Evolutionary conservation across 2,888 invertebrate species (phyloP).

Genomic region (Masnerella sp.): DNA sequence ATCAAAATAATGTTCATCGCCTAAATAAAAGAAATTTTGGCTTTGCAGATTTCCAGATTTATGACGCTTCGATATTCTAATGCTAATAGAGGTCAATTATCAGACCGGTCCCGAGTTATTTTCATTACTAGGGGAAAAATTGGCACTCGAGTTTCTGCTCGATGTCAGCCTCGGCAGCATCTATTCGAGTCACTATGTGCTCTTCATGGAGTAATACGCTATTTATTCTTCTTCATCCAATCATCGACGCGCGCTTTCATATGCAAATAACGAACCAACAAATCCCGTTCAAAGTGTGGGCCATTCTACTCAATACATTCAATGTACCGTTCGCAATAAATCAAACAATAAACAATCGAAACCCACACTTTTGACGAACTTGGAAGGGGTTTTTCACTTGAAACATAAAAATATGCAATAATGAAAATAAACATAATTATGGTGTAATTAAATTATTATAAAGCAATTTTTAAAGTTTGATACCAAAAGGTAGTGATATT

Average conservation of each 20-base stretch:
- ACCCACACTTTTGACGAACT: neutral
- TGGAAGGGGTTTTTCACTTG: neutral
- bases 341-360: slow-evolving; percentile 4
- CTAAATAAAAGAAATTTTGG: slow-evolving; percentile 63
- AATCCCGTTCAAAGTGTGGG: slow-evolving; percentile 16
- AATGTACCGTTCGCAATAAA: neutral
- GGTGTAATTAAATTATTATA: no score
- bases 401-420: no score
- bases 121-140: slow-evolving; percentile 67
- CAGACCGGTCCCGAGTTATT: slow-evolving; percentile 67
- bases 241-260: slow-evolving; percentile 33
- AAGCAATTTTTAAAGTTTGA: no score
- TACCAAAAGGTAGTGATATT: no score
- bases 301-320: neutral
- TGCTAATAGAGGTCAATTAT: slow-evolving; percentile 73
- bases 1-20: no score
- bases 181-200: slow-evolving; percentile 83
- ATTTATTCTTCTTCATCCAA: slow-evolving; percentile 43
- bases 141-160: slow-evolving; percentile 71
- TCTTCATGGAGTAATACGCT: slow-evolving; percentile 60
- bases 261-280: slow-evolving; percentile 18
- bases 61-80: slow-evolving; percentile 83
- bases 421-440: no score
- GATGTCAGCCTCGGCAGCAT: slow-evolving; percentile 82
- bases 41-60: slow-evolving; percentile 86